Conservation (phyloP, 2,113 vertebrate species). For the Motacilla tschutschensis region DNA sequence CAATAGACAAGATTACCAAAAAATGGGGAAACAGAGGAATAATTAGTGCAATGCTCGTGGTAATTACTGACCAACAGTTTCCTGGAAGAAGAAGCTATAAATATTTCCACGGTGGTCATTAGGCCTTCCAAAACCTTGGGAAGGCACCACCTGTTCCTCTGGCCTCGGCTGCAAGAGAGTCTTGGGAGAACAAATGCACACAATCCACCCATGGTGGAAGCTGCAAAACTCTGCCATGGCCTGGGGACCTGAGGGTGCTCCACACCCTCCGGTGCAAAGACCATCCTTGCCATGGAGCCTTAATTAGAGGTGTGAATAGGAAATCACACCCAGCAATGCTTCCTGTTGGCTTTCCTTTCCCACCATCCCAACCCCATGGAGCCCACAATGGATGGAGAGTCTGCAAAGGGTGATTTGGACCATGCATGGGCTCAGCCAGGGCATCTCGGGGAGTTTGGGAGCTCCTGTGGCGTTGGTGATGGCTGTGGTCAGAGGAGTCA, state of each 20-base stretch:
- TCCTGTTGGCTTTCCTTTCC: neutral
- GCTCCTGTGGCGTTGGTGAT: fast-evolving
- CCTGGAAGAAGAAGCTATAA: neutral
- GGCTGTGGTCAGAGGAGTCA: neutral
- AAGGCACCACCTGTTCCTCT: neutral
- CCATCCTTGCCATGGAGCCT: neutral
- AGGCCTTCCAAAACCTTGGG: neutral
- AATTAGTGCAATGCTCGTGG: neutral
- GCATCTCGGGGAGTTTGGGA: too few species aligned
- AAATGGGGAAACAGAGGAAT: neutral
- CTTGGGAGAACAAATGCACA: neutral
- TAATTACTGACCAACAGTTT: neutral
- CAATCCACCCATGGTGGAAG: neutral
- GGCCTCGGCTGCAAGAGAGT: neutral
- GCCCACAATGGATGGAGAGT: neutral
- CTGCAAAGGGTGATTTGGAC: neutral
- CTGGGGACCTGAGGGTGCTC: neutral
- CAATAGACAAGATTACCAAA: neutral
- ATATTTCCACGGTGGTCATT: neutral
- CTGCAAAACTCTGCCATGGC: fast-evolving
- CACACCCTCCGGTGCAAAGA: neutral
- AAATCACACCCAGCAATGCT: neutral
- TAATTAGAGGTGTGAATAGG: constrained; percentile 29
- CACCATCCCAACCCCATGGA: neutral
- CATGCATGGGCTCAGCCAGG: neutral